phyloP scores from a whole-genome alignment of 2,113 vertebrate genomes.

The Chloropsis cyanopogon region DNA sequence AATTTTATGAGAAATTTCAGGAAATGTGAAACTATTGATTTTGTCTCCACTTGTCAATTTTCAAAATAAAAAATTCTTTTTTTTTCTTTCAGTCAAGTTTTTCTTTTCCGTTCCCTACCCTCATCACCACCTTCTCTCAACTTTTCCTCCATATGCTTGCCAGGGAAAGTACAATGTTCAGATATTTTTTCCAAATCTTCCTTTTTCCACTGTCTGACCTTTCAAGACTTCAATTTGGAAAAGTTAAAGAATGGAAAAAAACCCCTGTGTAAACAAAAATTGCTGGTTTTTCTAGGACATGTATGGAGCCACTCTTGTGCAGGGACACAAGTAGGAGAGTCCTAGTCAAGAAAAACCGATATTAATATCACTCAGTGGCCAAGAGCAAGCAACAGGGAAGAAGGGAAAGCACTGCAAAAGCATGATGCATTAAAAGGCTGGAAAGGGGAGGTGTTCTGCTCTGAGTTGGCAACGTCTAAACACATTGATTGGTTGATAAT shows the following conservation, averaged over 20 bases:
- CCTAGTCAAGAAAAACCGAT: neutral
- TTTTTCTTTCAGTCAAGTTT: neutral
- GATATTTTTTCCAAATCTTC: constrained; percentile 39
- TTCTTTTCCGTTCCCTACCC: neutral
- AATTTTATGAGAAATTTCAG: neutral
- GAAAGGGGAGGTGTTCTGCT: neutral
- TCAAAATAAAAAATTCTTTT: neutral
- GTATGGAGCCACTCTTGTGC: neutral
- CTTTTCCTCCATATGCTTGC: constrained; percentile 37
- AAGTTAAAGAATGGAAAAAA: neutral
- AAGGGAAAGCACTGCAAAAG: neutral
- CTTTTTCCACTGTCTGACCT: constrained; percentile 50
- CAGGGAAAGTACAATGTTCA: constrained; percentile 37
- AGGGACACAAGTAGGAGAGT: neutral
- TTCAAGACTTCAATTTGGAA: constrained; percentile 1
- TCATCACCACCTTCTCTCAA: neutral
- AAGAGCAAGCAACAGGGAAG: neutral
- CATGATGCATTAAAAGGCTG: neutral
- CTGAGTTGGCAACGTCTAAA: neutral
- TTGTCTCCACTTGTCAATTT: constrained; percentile 14
- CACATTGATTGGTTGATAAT: neutral
- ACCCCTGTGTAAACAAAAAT: neutral
- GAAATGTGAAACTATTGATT: constrained; percentile 3
- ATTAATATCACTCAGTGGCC: neutral
- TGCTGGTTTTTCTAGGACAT: neutral